Conservation (phyloP, 2,888 invertebrate species). For the Latrodectus elegans region DNA sequence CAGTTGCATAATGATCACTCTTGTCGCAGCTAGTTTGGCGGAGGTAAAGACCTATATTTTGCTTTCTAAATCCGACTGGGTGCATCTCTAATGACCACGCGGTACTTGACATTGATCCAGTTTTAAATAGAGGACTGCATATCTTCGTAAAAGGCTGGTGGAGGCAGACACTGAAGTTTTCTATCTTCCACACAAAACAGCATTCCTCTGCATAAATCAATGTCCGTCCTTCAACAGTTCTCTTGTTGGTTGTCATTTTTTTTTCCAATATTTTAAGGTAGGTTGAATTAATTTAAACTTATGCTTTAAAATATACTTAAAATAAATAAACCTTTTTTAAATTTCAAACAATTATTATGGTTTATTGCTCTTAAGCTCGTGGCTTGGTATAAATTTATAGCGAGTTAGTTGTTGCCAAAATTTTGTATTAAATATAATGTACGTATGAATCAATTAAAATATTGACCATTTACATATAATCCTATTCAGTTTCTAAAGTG, state of each 20-base stretch:
- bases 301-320: too few relatives aligned
- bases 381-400: too few relatives aligned
- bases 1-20: constrained; percentile 3
- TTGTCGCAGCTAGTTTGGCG: constrained; percentile 2
- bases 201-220: constrained; percentile 19
- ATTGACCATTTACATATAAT: too few relatives aligned
- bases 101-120: background rate
- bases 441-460: too few relatives aligned
- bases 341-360: too few relatives aligned
- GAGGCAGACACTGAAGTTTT: constrained; percentile 23
- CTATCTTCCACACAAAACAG: constrained; percentile 22
- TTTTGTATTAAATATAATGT: too few relatives aligned
- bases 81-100: constrained; percentile 14
- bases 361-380: too few relatives aligned
- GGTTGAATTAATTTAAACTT: too few relatives aligned
- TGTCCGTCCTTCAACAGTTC: constrained; percentile 13
- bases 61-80: constrained; percentile 3
- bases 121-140: constrained; percentile 22
- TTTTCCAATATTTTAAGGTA: background rate
- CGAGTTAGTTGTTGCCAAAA: too few relatives aligned
- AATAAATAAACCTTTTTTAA: too few relatives aligned
- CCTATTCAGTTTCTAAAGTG: too few relatives aligned
- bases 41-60: constrained; percentile 17
- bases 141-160: background rate
- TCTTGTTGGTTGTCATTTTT: background rate